Conservation (phyloP, 1,140 invertebrate species). For the Drosophila sechellia region DNA sequence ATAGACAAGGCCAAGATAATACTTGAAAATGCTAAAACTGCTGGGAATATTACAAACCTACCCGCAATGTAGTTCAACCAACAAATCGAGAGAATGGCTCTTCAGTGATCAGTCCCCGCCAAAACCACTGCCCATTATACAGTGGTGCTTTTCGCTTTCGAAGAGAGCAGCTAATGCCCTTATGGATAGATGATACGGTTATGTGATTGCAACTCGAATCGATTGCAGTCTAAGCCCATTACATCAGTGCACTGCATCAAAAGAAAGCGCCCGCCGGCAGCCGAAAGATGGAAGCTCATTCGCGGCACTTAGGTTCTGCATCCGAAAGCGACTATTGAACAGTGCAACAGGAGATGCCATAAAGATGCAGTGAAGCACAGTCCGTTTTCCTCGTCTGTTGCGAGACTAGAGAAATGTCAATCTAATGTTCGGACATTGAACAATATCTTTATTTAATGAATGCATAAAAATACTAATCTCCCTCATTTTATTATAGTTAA, state of each 20-base stretch:
- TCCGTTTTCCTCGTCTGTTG: too few relatives aligned
- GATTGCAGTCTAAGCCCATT: conserved; percentile 29
- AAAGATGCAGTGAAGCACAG: background rate
- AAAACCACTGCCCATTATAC: conserved; percentile 8
- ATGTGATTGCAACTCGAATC: conserved; percentile 35
- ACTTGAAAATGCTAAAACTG: conserved; percentile 7
- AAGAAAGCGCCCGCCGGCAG: conserved; percentile 27
- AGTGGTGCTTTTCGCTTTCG: conserved; percentile 37
- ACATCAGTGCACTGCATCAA: conserved; percentile 39
- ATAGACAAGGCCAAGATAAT: conserved; percentile 29
- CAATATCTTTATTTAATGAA: too few relatives aligned
- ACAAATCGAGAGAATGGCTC: conserved; percentile 25
- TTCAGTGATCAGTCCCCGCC: conserved; percentile 1
- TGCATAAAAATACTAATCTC: background rate
- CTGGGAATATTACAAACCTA: conserved; percentile 42
- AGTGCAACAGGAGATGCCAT: conserved; percentile 9
- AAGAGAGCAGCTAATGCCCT: conserved; percentile 20
- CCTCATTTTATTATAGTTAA: background rate
- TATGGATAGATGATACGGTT: conserved; percentile 36
- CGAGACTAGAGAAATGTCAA: background rate
- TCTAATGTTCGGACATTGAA: too few relatives aligned
- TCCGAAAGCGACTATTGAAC: conserved; percentile 30
- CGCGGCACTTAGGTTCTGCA: conserved; percentile 20
- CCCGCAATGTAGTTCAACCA: conserved; percentile 38
- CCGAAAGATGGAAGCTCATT: conserved; percentile 39